phyloP scores from a whole-genome alignment of 1,140 invertebrate species.

The Drosophila persimilis region DNA sequence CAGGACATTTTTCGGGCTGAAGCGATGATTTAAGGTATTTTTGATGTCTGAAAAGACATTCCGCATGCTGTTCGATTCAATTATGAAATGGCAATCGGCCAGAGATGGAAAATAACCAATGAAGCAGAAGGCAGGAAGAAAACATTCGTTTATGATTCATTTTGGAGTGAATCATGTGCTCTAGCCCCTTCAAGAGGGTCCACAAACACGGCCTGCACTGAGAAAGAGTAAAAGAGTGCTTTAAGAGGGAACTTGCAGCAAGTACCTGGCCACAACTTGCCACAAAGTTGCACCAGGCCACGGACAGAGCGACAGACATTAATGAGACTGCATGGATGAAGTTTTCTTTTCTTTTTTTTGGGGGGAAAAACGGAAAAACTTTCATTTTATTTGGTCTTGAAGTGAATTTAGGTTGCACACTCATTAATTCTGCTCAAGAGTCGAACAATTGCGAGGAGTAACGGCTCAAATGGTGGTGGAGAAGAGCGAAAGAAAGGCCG shows the following conservation, averaged over 20 bases:
- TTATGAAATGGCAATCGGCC: slow-evolving; percentile 14
- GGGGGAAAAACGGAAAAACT: slow-evolving; percentile 41
- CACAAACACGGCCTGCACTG: no score
- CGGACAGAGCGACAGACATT: slow-evolving; percentile 24
- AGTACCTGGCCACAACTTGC: slow-evolving; percentile 47
- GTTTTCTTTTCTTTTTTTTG: slow-evolving; percentile 10
- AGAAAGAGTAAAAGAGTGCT: slow-evolving; percentile 10
- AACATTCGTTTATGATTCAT: no score
- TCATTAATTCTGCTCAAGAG: slow-evolving; percentile 75
- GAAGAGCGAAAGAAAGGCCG: no score
- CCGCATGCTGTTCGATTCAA: slow-evolving; percentile 27
- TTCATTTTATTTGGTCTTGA: slow-evolving; percentile 47
- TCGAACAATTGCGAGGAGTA: slow-evolving; percentile 17
- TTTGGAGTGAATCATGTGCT: no score
- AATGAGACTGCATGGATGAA: slow-evolving; percentile 50
- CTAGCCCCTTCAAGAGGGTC: neutral
- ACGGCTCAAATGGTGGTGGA: no score
- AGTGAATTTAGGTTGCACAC: slow-evolving; percentile 57
- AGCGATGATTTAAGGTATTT: neutral
- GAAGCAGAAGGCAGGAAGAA: neutral
- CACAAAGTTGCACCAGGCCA: slow-evolving; percentile 33
- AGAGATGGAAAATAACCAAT: slow-evolving; percentile 8
- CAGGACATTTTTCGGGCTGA: slow-evolving; percentile 9
- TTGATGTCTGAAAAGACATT: slow-evolving; percentile 4
- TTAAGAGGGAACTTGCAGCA: slow-evolving; percentile 44